phyloP scores from a whole-genome alignment of 1,140 invertebrate species.

The Sarcophaga bullata region DNA sequence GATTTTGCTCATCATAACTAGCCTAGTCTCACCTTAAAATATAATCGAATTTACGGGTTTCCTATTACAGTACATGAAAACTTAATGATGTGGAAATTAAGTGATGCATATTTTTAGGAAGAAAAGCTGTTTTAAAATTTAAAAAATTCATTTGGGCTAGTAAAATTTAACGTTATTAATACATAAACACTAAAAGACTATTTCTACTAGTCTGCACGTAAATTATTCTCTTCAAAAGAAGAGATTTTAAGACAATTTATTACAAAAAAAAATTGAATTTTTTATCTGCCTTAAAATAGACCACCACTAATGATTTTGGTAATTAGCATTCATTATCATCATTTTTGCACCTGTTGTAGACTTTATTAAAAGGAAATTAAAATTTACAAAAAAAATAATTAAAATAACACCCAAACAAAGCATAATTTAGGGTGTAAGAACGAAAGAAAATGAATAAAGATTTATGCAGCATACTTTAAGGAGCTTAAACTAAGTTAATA shows the following conservation, averaged over 20 bases:
- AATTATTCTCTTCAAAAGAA: too few species aligned
- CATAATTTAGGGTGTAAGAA: neutral
- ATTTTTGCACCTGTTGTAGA: neutral
- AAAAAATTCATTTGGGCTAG: neutral
- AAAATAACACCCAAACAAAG: neutral
- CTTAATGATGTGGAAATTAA: constrained; percentile 14
- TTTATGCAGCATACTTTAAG: too few species aligned
- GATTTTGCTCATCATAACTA: too few species aligned
- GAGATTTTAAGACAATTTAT: neutral
- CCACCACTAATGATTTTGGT: neutral
- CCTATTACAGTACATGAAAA: neutral
- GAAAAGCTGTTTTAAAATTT: constrained; percentile 1
- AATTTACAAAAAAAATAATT: neutral
- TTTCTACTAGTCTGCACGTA: too few species aligned
- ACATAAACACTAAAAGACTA: neutral
- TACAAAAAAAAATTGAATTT: neutral
- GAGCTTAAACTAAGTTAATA: too few species aligned
- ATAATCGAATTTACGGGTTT: too few species aligned
- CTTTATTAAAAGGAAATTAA: constrained; percentile 9
- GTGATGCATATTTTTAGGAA: neutral
- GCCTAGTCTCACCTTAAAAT: neutral
- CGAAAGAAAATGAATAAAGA: too few species aligned
- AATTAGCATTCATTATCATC: neutral
- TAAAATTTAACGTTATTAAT: too few species aligned
- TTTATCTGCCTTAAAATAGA: neutral